Percentiles rank a stretch among this genome's conserved stretches.
Conservation (phyloP, 2,113 vertebrate genomes). For the Coracopsis vasa region DNA sequence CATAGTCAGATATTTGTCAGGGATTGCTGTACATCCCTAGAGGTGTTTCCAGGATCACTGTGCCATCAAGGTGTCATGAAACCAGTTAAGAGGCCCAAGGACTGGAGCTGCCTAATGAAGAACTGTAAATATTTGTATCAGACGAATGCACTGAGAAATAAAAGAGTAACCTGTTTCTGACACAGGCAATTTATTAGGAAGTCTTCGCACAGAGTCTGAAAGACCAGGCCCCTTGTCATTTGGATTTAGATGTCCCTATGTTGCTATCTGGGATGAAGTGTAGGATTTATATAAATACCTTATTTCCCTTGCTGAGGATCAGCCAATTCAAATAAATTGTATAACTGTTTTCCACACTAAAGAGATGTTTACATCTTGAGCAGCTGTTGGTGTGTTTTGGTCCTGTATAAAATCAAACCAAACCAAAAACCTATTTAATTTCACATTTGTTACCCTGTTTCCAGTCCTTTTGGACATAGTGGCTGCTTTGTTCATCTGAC, state of each 20-base stretch:
- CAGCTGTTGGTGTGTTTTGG: neutral
- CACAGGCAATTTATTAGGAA: neutral
- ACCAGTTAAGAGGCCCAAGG: neutral
- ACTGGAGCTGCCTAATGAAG: neutral
- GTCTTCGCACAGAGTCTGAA: neutral
- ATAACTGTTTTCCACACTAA: neutral
- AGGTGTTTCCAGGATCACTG: neutral
- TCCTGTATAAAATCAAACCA: neutral
- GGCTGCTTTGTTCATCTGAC: neutral
- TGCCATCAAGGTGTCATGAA: neutral
- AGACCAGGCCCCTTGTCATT: neutral
- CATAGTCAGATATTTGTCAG: neutral
- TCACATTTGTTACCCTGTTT: neutral
- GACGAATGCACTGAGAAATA: neutral
- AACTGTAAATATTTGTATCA: constrained; percentile 5
- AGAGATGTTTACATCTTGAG: neutral
- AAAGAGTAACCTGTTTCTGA: neutral
- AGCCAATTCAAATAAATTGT: neutral
- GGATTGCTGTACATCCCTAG: neutral
- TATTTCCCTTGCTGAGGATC: neutral
- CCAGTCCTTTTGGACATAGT: neutral
- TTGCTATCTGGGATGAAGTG: neutral
- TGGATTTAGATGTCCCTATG: neutral
- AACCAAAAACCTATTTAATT: neutral
- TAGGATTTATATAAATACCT: neutral